phyloP scores from a whole-genome alignment of 2,113 vertebrate genomes.

The Calyptommatus sinebrachiatus region DNA sequence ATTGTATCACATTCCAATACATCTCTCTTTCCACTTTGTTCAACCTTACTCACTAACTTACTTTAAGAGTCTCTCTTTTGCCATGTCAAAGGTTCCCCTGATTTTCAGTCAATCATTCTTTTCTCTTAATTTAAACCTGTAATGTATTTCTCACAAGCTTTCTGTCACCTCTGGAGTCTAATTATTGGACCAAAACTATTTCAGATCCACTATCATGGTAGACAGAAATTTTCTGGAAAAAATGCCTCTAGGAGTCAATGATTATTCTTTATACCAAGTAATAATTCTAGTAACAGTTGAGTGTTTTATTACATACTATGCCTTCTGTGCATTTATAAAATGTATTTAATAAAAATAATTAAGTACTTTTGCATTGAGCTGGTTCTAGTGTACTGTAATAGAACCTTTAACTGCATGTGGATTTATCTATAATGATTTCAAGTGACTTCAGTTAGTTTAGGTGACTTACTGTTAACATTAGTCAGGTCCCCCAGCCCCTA shows the following conservation, averaged over 20 bases:
- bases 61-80: conserved; percentile 25
- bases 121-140: conserved; percentile 18
- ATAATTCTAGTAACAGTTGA: neutral
- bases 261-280: conserved; percentile 14
- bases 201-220: conserved; percentile 13
- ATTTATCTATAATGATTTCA: too few species aligned
- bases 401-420: too few species aligned
- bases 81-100: neutral
- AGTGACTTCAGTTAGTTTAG: too few species aligned
- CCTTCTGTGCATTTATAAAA: neutral
- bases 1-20: neutral
- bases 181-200: conserved; percentile 25
- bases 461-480: too few species aligned
- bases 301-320: conserved; percentile 2
- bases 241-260: neutral
- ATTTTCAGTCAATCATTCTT: conserved; percentile 13
- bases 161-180: conserved; percentile 24
- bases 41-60: neutral
- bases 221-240: conserved; percentile 25
- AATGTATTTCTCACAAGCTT: neutral
- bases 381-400: neutral
- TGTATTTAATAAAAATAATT: neutral
- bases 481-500: too few species aligned
- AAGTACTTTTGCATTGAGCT: neutral
- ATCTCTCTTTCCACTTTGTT: neutral